A percentile compares a stretch with the other conserved stretches of the same genome.
These are phyloP conservation scores for Mionectes macconnelli DNA, from an alignment of 2,113 vertebrate genomes.

Conservation along the genomic window DNA sequence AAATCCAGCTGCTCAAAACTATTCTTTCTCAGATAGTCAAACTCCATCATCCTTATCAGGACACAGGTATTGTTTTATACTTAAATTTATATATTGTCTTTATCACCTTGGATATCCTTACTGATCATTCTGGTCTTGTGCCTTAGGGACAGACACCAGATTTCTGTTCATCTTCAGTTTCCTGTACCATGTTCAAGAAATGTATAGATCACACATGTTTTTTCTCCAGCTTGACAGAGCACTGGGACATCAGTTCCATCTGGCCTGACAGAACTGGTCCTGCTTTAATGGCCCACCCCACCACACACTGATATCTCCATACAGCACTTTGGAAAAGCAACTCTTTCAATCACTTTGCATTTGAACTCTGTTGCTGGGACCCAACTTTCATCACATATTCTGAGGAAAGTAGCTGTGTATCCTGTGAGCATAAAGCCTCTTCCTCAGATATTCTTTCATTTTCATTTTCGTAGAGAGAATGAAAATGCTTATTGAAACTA, in stretches of 20 bases:
- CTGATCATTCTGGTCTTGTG: not conserved
- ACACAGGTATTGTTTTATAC: not conserved
- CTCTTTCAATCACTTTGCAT: not conserved
- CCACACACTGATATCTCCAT: not conserved
- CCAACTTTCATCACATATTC: not conserved
- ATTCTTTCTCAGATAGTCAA: not conserved
- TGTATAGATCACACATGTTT: not conserved
- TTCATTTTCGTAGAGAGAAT: not conserved
- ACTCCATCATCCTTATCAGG: not conserved
- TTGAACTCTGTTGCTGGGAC: not conserved
- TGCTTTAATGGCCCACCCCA: not conserved
- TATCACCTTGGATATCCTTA: not conserved
- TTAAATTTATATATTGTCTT: not conserved
- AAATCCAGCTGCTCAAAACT: not conserved
- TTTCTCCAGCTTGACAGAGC: not conserved
- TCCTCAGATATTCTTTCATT: not conserved
- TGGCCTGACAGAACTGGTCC: not conserved
- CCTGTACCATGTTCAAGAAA: not conserved
- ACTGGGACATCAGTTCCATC: not conserved
- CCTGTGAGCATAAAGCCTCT: not conserved
- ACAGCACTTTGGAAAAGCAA: fast-evolving
- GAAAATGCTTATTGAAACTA: not conserved
- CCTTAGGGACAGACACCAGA: not conserved
- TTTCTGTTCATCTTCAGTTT: not conserved
- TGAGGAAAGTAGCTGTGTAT: not conserved